Evolutionary conservation across 2,888 invertebrate species (phyloP).

Genomic region (Drosophila merina): DNA sequence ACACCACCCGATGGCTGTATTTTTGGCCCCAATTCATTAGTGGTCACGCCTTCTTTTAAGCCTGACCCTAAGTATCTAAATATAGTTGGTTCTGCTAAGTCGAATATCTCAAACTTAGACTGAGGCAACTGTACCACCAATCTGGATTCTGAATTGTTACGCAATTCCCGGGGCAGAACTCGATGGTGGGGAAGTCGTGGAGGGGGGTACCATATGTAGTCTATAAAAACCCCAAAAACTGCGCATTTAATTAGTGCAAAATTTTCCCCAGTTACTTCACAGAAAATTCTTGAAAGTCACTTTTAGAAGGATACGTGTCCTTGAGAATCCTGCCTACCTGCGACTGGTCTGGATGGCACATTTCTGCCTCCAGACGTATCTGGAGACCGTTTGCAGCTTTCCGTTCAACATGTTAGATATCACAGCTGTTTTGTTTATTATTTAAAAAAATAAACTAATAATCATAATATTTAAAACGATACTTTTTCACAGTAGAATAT

Average conservation of each 20-base stretch:
- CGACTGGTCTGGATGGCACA: conserved; percentile 38
- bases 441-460: not conserved
- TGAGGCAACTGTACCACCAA: conserved; percentile 18
- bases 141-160: conserved; percentile 21
- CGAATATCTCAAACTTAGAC: not conserved
- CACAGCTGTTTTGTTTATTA: conserved; percentile 7
- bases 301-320: not conserved
- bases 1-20: not conserved
- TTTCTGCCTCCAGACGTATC: conserved; percentile 35
- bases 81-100: not conserved
- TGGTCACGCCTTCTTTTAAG: conserved; percentile 8
- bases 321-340: conserved; percentile 43
- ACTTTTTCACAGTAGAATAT: not conserved
- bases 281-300: not conserved
- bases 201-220: not conserved
- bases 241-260: conserved; percentile 12
- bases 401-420: conserved; percentile 47
- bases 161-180: conserved; percentile 10
- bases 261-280: not conserved
- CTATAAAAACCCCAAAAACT: conserved; percentile 1
- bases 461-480: conserved; percentile 19
- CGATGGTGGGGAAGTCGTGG: not conserved
- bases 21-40: not conserved
- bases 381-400: conserved; percentile 45
- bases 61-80: no score